Base-by-base conservation (phyloP, 2,888 invertebrate genomes). In the Sinohyriopsis cumingii region DNA sequence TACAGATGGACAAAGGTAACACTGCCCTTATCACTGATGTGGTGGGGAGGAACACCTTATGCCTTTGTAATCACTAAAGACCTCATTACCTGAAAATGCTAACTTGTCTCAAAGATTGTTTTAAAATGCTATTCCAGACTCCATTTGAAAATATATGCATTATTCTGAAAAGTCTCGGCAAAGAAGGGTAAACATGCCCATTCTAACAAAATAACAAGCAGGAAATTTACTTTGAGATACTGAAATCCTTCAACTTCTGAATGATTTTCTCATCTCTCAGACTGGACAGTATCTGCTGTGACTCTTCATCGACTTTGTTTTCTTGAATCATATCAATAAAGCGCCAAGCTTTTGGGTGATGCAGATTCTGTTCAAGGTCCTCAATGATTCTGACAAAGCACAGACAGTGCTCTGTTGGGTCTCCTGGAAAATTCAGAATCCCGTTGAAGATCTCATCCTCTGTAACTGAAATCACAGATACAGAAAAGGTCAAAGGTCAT, bases 361-460 rank as follows among this genome's bases (percentile, higher is more conserved):
- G 74, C 33, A 80, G 77, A 69, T 85, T 76, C 22, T 72, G 66
- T 0, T 71, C 73, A 25, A 83, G 74, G 54, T 82, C 82, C 55
- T 81, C 79, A 59, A 84, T 82, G 33, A 83, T 80, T 19, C 84
- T 67, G 19, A 84, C 72, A 71, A 82, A 81, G 66, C 84, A 84
- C 25, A 84, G 33, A 56, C 84, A 82, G 62, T 78, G 74, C 19
- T 82, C 75, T 9, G 70, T 71, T 0, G 79, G 77, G 63, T 80
- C 78, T 12, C 72, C 77, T 5, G 71, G 74, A 2, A 75, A 56
- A 24, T 76, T 72, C 4, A 85, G 69, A 20, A 84, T 69, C 1
- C 85, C 85, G 57, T 72, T 67, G 33, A 77, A 69, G 19, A 82
- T 78, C 63, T 85, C 85, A 20, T 77, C 79, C 64, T 84, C 84